These are phyloP conservation scores for Drosophila mojavensis DNA, from an alignment of 1,140 invertebrate genomes.

Conservation along the genomic window DNA sequence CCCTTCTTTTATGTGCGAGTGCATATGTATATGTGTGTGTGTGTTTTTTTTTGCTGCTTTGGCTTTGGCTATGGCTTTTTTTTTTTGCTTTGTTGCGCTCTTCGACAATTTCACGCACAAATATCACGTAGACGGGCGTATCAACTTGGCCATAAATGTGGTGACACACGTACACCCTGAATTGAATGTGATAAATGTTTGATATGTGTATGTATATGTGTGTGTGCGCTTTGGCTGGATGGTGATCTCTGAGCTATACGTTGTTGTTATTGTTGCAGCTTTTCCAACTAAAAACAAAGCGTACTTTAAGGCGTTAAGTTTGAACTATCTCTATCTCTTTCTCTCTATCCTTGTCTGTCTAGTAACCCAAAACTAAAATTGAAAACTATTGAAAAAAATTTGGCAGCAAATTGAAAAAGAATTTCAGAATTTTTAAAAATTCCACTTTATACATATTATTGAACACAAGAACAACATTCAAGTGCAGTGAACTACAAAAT, in stretches of 20 bases:
- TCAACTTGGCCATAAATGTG: conserved; percentile 64
- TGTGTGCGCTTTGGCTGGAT: conserved; percentile 15
- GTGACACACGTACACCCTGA: conserved; percentile 59
- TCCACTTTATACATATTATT: not conserved
- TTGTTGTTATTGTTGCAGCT: conserved; percentile 6
- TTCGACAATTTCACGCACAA: conserved; percentile 77
- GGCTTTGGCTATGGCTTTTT: conserved; percentile 15
- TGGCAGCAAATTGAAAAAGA: not conserved
- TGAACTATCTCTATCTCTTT: not conserved
- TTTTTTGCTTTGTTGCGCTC: conserved; percentile 38
- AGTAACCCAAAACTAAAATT: conserved; percentile 12
- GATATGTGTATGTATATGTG: conserved; percentile 7
- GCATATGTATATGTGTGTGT: not conserved
- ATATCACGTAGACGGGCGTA: conserved; percentile 70
- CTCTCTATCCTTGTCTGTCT: not conserved
- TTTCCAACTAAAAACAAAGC: conserved; percentile 17
- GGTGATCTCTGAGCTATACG: not conserved
- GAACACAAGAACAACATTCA: not conserved
- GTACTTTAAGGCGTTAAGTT: conserved; percentile 14
- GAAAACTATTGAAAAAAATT: conserved; percentile 15
- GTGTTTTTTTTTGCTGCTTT: conserved; percentile 15
- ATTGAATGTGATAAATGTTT: conserved; percentile 68
- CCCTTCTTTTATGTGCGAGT: conserved; percentile 57
- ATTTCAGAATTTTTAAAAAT: not conserved
- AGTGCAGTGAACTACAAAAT: conserved; percentile 16